Percentiles rank a stretch among this genome's conserved stretches.
These are phyloP conservation scores for Cheilosia pagana DNA, from an alignment of 2,888 invertebrate genomes.

Conservation along the genomic window DNA sequence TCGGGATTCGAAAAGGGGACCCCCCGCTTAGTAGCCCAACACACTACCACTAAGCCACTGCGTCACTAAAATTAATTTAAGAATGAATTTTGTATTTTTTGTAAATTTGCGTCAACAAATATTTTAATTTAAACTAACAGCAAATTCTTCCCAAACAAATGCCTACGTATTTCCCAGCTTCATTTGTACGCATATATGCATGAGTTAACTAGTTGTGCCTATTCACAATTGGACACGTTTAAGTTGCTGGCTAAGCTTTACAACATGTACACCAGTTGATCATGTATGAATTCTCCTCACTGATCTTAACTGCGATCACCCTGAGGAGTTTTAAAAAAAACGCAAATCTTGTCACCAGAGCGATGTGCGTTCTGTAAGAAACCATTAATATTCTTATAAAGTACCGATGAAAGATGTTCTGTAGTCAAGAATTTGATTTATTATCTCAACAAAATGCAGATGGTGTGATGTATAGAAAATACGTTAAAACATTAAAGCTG, in stretches of 20 bases:
- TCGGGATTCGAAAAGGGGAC: too few species aligned
- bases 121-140: too few species aligned
- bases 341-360: conserved; percentile 11
- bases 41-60: too few species aligned
- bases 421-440: conserved; percentile 15
- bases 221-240: conserved; percentile 13
- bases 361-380: conserved; percentile 4
- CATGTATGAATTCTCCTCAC: neutral
- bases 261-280: neutral
- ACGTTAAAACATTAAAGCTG: conserved; percentile 1
- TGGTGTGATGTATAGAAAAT: neutral
- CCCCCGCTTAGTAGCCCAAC: too few species aligned
- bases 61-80: too few species aligned
- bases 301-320: conserved; percentile 2
- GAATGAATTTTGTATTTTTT: too few species aligned
- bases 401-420: conserved; percentile 22
- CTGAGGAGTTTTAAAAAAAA: conserved; percentile 18
- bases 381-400: conserved; percentile 18
- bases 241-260: too few species aligned
- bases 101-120: too few species aligned
- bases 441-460: conserved; percentile 14
- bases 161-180: neutral
- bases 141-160: too few species aligned
- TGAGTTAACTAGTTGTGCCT: conserved; percentile 38
- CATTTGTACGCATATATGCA: conserved; percentile 1